Percentiles rank a stretch among this genome's conserved stretches.
Conservation (phyloP, 92 coral and sea anemone genomes). For the Epizoanthus scotinus region DNA sequence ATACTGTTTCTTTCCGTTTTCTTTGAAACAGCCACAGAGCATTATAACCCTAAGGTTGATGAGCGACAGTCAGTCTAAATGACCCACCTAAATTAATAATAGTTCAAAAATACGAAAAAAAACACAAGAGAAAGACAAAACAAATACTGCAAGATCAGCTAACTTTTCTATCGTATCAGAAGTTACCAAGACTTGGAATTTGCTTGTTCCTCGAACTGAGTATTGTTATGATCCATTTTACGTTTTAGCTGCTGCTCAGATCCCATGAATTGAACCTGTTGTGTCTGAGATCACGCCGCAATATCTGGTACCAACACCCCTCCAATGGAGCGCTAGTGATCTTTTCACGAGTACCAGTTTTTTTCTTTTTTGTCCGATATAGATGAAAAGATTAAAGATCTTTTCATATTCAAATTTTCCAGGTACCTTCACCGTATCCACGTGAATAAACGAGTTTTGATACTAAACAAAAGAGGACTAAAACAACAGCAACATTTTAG, state of each 20-base stretch:
- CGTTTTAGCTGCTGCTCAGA: neutral
- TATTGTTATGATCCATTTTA: neutral
- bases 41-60: no score
- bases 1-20: no score
- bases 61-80: no score
- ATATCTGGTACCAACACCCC: slow-evolving; percentile 29
- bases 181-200: neutral
- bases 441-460: neutral
- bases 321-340: slow-evolving; percentile 1
- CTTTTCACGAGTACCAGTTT: slow-evolving; percentile 32
- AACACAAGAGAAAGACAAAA: neutral
- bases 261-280: neutral
- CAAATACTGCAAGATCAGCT: neutral
- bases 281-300: neutral
- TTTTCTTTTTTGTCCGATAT: slow-evolving; percentile 6
- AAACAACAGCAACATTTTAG: neutral
- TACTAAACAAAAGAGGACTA: neutral
- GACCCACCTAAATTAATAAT: no score
- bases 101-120: no score
- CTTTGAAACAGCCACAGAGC: no score
- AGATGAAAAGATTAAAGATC: slow-evolving; percentile 19
- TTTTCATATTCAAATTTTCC: slow-evolving; percentile 18
- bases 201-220: slow-evolving; percentile 25
- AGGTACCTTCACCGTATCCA: neutral
- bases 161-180: neutral